phyloP scores from a whole-genome alignment of 2,888 invertebrate species.

The Scaptomyza cyrtandrae region DNA sequence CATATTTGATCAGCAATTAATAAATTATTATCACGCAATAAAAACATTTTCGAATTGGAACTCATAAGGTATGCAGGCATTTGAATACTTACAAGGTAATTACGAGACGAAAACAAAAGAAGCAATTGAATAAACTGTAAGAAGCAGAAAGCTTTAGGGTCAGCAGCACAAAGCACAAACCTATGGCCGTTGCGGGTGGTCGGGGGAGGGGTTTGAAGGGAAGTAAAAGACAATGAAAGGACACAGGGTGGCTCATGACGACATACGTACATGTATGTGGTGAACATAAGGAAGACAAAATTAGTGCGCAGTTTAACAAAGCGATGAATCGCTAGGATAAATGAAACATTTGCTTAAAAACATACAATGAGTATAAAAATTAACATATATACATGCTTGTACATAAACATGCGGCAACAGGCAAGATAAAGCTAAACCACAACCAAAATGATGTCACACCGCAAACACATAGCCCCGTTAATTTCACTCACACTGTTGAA shows the following conservation, averaged over 20 bases:
- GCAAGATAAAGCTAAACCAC: neutral
- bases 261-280: conserved; percentile 11
- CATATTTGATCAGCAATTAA: neutral
- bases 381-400: neutral
- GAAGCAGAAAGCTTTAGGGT: conserved; percentile 10
- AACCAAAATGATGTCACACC: neutral
- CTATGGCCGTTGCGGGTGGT: conserved; percentile 1
- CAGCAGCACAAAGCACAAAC: conserved; percentile 20
- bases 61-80: neutral
- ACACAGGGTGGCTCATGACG: conserved; percentile 33
- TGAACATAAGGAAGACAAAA: conserved; percentile 9
- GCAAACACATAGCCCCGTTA: conserved; percentile 28
- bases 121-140: neutral
- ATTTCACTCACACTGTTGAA: conserved; percentile 28
- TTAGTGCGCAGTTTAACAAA: conserved; percentile 24
- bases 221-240: conserved; percentile 31
- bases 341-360: conserved; percentile 2
- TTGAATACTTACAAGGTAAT: conserved; percentile 1
- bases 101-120: conserved; percentile 12
- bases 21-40: neutral
- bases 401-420: conserved; percentile 16
- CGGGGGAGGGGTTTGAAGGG: neutral
- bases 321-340: conserved; percentile 12
- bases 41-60: neutral
- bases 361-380: neutral